Evolutionary conservation across 2,888 invertebrate species (phyloP).

Genomic region (Diarsia rubi): DNA sequence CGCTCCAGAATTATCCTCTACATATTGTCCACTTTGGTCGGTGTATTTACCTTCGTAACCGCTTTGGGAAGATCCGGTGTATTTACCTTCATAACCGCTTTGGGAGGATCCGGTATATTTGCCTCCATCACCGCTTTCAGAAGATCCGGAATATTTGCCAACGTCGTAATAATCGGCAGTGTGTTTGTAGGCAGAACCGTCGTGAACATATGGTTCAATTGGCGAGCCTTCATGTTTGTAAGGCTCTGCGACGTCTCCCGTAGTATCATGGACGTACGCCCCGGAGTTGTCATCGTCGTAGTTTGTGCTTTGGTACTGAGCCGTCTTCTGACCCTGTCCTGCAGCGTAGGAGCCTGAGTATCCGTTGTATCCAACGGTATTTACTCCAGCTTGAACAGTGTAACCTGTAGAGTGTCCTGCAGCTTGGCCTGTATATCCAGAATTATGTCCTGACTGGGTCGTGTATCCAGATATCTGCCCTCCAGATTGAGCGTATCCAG

Average conservation of each 20-base stretch:
- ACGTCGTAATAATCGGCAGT: slow-evolving; percentile 76
- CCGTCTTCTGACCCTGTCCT: slow-evolving; percentile 59
- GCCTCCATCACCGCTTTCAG: slow-evolving; percentile 33
- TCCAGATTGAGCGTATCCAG: slow-evolving; percentile 26
- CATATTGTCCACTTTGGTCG: slow-evolving; percentile 74
- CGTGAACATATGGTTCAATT: slow-evolving; percentile 81
- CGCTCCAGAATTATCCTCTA: slow-evolving; percentile 78
- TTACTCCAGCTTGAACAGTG: slow-evolving; percentile 36
- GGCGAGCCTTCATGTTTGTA: slow-evolving; percentile 84
- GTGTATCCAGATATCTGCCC: slow-evolving; percentile 45
- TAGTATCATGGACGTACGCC: slow-evolving; percentile 87
- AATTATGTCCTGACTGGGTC: slow-evolving; percentile 38
- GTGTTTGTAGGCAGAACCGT: slow-evolving; percentile 78
- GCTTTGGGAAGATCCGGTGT: slow-evolving; percentile 59
- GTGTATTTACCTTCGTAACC: slow-evolving; percentile 55
- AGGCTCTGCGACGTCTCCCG: slow-evolving; percentile 86
- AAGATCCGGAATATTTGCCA: slow-evolving; percentile 67
- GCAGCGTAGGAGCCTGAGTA: slow-evolving; percentile 38
- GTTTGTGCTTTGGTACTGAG: slow-evolving; percentile 71
- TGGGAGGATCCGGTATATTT: slow-evolving; percentile 42
- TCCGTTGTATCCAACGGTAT: slow-evolving; percentile 41
- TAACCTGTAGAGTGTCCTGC: slow-evolving; percentile 40
- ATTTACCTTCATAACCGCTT: slow-evolving; percentile 45
- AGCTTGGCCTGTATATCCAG: slow-evolving; percentile 40
- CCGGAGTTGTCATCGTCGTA: slow-evolving; percentile 83